Base-by-base conservation (phyloP, 2,888 invertebrate species). In the Laspeyria flexula region DNA sequence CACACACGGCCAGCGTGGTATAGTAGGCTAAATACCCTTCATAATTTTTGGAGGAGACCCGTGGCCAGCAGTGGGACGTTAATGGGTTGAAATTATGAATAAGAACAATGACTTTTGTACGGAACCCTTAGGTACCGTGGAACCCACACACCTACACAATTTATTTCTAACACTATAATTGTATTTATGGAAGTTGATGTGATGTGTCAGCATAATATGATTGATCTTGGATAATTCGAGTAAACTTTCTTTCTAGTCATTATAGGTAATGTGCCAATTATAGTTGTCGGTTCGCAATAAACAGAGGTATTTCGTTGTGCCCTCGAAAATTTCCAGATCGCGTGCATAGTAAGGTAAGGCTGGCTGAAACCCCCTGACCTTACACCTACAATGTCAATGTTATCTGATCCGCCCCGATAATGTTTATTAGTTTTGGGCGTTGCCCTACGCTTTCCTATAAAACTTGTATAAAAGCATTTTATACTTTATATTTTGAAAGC, bases 311-410 rank as follows among this genome's bases (percentile, higher is more conserved):
- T 69, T 58, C 33, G 47, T 55, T 59, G 60, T 60, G 75, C 67
- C 81, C 82, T 79, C 76, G 71, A 73, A 79, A 84, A 86, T 80
- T 75, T 73, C 75, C 65, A 65, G 78, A 72, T 88, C 78, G 88
- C 88, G 88, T 88, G 88, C 74, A 66, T 63, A 12, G 12, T 21
- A 25, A n/a, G n/a, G 51, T 27, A 66, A 61, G 59, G 61, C 55
- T 54, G 59, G 61, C 55, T 54, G 59, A 58, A 70, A 67, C 75
- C 73, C 73, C 67, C 61, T 70, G 77, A 76, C 77, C 79, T 78
- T 67, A 63, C 60, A 56, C 67, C 51, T 42, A 33, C 81, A 85
- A 86, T 81, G 83, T 79, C 85, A 86, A 81, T 84, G 84, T 77
- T 79, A 79, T 80, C 79, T 71, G 77, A 75, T 77, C 57, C 57